Evolutionary conservation across 2,797 vertebrate species (phyloP), one percentile per base, ranked within the genome.

Genomic region (Lutra lutra): DNA sequence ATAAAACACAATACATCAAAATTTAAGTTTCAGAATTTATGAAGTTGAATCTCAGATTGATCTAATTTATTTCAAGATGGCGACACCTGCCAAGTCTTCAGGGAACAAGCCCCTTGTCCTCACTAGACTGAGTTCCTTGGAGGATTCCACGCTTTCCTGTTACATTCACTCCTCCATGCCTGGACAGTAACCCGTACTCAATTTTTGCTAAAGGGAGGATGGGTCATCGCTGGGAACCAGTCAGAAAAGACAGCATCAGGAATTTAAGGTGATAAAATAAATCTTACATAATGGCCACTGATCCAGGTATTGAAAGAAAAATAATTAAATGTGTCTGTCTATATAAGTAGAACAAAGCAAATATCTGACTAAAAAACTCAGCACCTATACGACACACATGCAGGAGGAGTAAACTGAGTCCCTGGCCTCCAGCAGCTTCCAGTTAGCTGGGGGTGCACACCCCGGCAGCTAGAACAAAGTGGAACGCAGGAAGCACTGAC

Each of bases 1-100:
- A 29, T 6, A 93, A 95, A 96, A 86, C 64, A 89, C 7, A 96
- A 86, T 58, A 89, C 5, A 58, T 43, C 60, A 86, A 95, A 79
- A 96, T 79, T 84, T 94, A 82, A 87, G 40, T 92, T 86, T 88
- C 43, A 75, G 25, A 94, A 83, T 93, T 94, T 72, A 91, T 51
- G 25, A 56, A 92, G 88, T 54, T 23, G 12, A 94, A 96, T 7
- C 70, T 91, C 51, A 92, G 29, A 60, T 14, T 46, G 43, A 84
- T 15, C 72, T 32, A 54, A 64, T 14, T 82, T 88, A 93, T 87
- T 89, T 94, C n/a, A 94, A 87, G 54, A 77, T 2, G 54, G 46
- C 56, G 43, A 88, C 32, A 85, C 43, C 6, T 51, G 18, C 40
- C 83, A 86, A 91, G 6, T 79, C 58, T 58, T 73, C 70, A 43